These are phyloP conservation scores for Crocidura indochinensis DNA, from an alignment of 2,797 vertebrate species.

Conservation along the genomic window DNA sequence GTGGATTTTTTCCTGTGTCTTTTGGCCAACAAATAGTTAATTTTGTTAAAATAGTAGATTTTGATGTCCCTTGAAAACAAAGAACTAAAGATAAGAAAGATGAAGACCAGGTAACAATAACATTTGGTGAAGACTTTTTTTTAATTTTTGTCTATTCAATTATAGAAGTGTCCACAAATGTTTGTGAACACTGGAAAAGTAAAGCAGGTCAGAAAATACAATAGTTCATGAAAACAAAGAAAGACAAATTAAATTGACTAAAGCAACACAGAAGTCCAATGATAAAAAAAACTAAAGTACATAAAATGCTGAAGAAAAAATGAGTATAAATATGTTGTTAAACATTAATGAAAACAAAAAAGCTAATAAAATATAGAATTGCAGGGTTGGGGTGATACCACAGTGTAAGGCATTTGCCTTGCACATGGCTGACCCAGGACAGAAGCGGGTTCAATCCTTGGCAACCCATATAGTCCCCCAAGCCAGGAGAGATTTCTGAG, in stretches of 20 bases:
- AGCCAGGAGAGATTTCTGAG: too few relatives aligned
- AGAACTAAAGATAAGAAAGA: neutral
- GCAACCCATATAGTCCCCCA: too few relatives aligned
- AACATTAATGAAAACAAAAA: neutral
- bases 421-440: too few relatives aligned
- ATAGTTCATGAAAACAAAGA: neutral
- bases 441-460: too few relatives aligned
- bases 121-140: neutral
- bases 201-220: neutral
- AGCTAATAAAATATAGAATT: too few relatives aligned
- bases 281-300: conserved; percentile 13
- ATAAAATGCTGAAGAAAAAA: conserved; percentile 20
- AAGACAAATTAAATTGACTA: neutral
- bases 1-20: too few relatives aligned
- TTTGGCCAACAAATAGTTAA: too few relatives aligned
- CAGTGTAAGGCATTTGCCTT: too few relatives aligned
- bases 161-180: neutral
- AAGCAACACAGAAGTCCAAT: neutral
- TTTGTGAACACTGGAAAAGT: neutral
- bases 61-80: neutral
- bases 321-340: neutral
- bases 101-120: neutral
- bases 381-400: too few relatives aligned
- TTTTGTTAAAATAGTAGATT: too few relatives aligned
- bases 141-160: neutral